Evolutionary conservation across 2,797 vertebrate genomes (phyloP).

Genomic region (Megalops cyprinoides): DNA sequence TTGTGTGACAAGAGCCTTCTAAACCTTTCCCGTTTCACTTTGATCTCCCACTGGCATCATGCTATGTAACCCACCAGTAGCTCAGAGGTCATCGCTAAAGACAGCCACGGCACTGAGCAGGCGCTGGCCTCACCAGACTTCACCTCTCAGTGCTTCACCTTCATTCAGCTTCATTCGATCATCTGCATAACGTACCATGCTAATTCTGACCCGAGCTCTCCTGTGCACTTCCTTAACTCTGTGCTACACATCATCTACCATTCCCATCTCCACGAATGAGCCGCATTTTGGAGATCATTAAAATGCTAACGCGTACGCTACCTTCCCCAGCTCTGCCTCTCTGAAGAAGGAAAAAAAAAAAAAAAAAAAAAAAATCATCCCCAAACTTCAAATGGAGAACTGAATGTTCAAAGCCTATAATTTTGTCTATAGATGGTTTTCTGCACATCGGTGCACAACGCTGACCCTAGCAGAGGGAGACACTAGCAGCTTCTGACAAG

Average conservation of each 20-base stretch:
- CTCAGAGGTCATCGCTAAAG: not conserved
- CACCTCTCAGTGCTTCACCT: not conserved
- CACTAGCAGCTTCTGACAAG: not conserved
- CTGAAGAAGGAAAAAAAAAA: not conserved
- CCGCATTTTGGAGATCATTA: not conserved
- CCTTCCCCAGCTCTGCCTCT: not conserved
- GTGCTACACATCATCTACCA: not conserved
- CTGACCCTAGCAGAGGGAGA: not conserved
- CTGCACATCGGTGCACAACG: not conserved
- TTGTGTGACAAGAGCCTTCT: no score
- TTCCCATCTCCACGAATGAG: no score
- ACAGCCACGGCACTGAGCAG: not conserved
- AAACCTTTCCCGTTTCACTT: not conserved
- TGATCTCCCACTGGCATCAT: not conserved
- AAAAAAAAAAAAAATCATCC: not conserved
- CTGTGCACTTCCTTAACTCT: not conserved
- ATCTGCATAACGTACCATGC: not conserved
- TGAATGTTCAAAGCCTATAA: no score
- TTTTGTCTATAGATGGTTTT: not conserved
- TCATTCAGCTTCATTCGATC: not conserved
- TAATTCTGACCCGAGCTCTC: conserved; percentile 2
- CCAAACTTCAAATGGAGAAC: no score
- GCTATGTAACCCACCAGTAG: not conserved
- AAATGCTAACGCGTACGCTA: not conserved
- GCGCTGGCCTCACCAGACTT: not conserved